Conservation (phyloP, 1,140 invertebrate species). For the Brachionus koreanus region DNA sequence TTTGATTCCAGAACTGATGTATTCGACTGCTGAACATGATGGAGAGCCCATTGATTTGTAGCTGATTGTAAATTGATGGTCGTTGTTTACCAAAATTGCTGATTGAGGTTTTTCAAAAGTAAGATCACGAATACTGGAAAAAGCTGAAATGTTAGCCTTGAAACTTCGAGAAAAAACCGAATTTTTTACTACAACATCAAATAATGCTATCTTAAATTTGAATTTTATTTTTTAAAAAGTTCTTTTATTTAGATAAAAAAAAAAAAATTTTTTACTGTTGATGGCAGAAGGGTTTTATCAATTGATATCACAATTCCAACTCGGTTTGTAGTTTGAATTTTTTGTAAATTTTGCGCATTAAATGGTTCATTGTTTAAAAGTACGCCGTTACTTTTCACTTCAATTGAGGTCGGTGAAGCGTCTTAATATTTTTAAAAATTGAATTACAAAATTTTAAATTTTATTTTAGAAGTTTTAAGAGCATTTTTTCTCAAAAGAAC, state of each 20-base stretch:
- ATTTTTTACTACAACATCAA: not conserved
- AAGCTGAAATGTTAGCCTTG: not conserved
- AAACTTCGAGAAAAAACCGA: not conserved
- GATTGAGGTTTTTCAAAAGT: not conserved
- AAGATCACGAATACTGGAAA: not conserved
- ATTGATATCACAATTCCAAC: not conserved
- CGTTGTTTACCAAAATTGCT: not conserved
- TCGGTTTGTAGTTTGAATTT: not conserved
- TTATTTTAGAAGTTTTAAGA: not conserved
- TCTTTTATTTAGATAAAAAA: not conserved
- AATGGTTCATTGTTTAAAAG: not conserved
- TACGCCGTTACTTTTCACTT: not conserved
- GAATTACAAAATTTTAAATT: not conserved
- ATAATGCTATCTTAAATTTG: not conserved
- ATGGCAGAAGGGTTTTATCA: not conserved
- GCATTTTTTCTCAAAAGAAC: too few relatives aligned
- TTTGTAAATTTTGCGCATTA: not conserved
- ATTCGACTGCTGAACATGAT: slow-evolving; percentile 6
- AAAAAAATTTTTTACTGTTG: not conserved
- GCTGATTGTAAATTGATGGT: not conserved
- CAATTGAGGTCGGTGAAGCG: not conserved
- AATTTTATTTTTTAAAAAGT: not conserved
- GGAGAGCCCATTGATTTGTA: not conserved
- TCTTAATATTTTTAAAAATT: not conserved
- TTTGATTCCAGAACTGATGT: not conserved